phyloP scores from a whole-genome alignment of 2,888 invertebrate genomes.

The Platerodrilus igneus region DNA sequence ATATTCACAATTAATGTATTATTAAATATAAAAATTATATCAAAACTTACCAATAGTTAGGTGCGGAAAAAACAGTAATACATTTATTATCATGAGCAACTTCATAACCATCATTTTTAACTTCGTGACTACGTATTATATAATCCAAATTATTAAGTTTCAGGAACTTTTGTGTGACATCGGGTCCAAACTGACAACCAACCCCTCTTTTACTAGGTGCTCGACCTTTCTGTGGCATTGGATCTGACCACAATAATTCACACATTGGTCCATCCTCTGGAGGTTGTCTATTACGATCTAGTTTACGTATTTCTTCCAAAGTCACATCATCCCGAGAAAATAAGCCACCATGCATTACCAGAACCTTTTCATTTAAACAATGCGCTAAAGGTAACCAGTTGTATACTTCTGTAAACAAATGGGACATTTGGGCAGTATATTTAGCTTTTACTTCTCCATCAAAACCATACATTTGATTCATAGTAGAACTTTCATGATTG shows the following conservation, averaged over 20 bases:
- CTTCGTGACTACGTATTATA: slow-evolving; percentile 94
- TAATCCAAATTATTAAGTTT: slow-evolving; percentile 85
- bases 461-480: slow-evolving; percentile 99
- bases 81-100: slow-evolving; percentile 91
- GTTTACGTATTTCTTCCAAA: slow-evolving; percentile 83
- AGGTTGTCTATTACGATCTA: slow-evolving; percentile 92
- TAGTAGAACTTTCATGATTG: slow-evolving; percentile 96
- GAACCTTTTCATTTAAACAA: slow-evolving; percentile 79
- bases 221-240: slow-evolving; percentile 82
- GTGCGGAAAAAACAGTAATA: slow-evolving; percentile 98
- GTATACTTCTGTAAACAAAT: slow-evolving; percentile 97
- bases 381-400: slow-evolving; percentile 96
- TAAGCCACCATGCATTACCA: slow-evolving; percentile 96
- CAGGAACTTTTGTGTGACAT: slow-evolving; percentile 86
- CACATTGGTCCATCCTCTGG: slow-evolving; percentile 97
- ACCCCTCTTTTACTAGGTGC: slow-evolving; percentile 96
- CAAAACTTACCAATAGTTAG: slow-evolving; percentile 88
- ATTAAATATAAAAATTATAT: background rate
- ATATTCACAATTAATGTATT: slow-evolving; percentile 6
- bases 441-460: slow-evolving; percentile 97
- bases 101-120: slow-evolving; percentile 95
- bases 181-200: slow-evolving; percentile 97
- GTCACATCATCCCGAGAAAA: slow-evolving; percentile 92
- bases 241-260: slow-evolving; percentile 98
- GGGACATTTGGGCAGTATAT: slow-evolving; percentile 92